Base-by-base conservation (phyloP, 2,888 invertebrate species). In the Eutolmus rufibarbis region DNA sequence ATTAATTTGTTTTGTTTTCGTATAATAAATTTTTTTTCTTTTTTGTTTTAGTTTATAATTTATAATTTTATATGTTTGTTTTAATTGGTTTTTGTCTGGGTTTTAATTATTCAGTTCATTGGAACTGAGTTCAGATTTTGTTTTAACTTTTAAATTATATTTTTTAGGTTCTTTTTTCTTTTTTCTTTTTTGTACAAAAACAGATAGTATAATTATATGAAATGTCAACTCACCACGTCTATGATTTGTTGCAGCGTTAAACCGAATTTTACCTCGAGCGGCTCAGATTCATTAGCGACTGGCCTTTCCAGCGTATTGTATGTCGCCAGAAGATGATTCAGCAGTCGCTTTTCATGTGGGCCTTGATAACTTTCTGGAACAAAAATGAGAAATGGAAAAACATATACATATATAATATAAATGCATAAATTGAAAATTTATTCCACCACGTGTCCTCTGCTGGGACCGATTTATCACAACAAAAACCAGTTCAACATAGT, bases 221-320 rank as follows among this genome's bases (percentile, higher is more conserved):
- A 28, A 56, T 9, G 14, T 74, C 43, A 85, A 95, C 97, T 96
- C 94, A 98, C 97, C 96, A 98, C 97, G 93, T 98, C 97, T 92
- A 98, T 97, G 92, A 98, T 97, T 94, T 98, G 97, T 93, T 97
- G 97, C 91, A 98, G 93, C 89, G 97, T 97, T 92, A 98, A 95
- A 91, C 97, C 97, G 93, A 98, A 98, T 93, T 95, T 97, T 90
- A 98, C 97, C 94, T 97, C 96, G 89, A 98, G 94, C 86, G 97
- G 96, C 91, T 97, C 97, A 91, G 97, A 97, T 94, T 98, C 97
- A 93, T 97, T 97, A 91, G 97, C 96, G 89, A 98, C 97, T 88
- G 97, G 97, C 93, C 97, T 95, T 94, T 98, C 97, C 93, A 97
- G 94, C 90, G 96, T 96, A 94, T 97, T 97, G 94, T 98, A 98